Base-by-base conservation (phyloP, 2,797 vertebrate genomes). In the Melanotaenia maccullochi region DNA sequence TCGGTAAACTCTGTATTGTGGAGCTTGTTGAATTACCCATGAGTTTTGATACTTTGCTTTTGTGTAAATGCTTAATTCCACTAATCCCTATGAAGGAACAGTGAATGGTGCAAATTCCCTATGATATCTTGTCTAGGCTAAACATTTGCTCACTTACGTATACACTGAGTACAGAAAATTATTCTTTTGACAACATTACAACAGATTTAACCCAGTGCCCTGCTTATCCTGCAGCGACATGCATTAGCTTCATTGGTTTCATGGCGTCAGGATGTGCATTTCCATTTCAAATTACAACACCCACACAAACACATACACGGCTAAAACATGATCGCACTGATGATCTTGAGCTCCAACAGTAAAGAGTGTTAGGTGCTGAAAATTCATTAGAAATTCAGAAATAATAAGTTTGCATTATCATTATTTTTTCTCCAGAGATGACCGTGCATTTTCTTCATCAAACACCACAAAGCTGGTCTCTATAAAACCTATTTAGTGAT, bases 401-500 rank as follows among this genome's bases (percentile, higher is more conserved):
- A 75, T 65, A 79, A 89, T 88, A 14, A 80, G 87, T 79, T 85
- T 3, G n/a, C 30, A 2, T 78, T 77, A 87, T 83, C 78, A 88
- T 86, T 79, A 86, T 75, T 72, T 68, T 65, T 56, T 65, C 61
- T 56, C 33, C 5, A 2, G 16, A 61, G 59, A 52, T 57, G 78
- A 71, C 85, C 72, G 32, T 67, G 47, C 54, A 64, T 79, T 85
- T 95, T 96, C 95, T 96, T 95, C 94, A 90, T 90, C 87, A 85
- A 93, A 93, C 92, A 83, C 95, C 94, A 93, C 83, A 90, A 94
- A 95, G 96, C 97, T 96, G 96, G 95, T 94, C 95, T 96, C 95
- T 94, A 92, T 93, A 94, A 95, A 96, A 95, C 93, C 95, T 95
- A 91, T 97, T 97, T 96, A 95, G 93, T 94, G 95, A 97, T 96